Conservation (phyloP, 2,888 invertebrate genomes). For the Epirrita christyi region DNA sequence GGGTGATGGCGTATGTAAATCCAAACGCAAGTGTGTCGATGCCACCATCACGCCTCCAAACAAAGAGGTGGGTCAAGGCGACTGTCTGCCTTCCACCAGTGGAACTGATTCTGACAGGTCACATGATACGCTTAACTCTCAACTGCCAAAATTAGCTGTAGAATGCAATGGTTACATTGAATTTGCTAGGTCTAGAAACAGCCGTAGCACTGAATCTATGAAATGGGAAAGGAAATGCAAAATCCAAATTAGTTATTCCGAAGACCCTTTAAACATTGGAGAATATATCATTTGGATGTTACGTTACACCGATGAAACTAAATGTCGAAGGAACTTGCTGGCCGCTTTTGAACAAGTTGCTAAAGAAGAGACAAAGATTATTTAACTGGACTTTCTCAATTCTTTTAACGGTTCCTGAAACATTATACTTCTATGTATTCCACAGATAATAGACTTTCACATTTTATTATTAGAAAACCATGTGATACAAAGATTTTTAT, state of each 20-base stretch:
- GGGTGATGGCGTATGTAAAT: constrained; percentile 60
- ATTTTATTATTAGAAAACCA: constrained; percentile 42
- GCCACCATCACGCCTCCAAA: constrained; percentile 69
- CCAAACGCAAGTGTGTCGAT: constrained; percentile 59
- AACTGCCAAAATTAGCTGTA: constrained; percentile 71
- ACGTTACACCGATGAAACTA: constrained; percentile 85
- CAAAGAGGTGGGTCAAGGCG: constrained; percentile 74
- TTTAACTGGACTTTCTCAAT: constrained; percentile 31
- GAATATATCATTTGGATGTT: constrained; percentile 86
- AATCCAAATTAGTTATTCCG: constrained; percentile 86
- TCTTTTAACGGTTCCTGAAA: neutral
- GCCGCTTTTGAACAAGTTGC: constrained; percentile 77
- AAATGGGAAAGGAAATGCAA: constrained; percentile 87
- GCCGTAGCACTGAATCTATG: constrained; percentile 66
- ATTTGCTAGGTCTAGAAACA: constrained; percentile 70
- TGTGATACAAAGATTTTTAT: constrained; percentile 57
- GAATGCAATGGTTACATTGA: constrained; percentile 78
- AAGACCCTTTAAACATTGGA: constrained; percentile 76
- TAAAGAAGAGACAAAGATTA: constrained; percentile 53
- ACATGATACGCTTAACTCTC: constrained; percentile 69
- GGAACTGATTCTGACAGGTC: constrained; percentile 66
- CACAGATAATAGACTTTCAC: constrained; percentile 10
- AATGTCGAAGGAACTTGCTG: constrained; percentile 84
- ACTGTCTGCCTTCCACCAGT: constrained; percentile 77
- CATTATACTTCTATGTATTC: constrained; percentile 1